Evolutionary conservation across 2,888 invertebrate genomes (phyloP), one percentile per base, ranked within the genome.

Genomic region (Heliconius sara): DNA sequence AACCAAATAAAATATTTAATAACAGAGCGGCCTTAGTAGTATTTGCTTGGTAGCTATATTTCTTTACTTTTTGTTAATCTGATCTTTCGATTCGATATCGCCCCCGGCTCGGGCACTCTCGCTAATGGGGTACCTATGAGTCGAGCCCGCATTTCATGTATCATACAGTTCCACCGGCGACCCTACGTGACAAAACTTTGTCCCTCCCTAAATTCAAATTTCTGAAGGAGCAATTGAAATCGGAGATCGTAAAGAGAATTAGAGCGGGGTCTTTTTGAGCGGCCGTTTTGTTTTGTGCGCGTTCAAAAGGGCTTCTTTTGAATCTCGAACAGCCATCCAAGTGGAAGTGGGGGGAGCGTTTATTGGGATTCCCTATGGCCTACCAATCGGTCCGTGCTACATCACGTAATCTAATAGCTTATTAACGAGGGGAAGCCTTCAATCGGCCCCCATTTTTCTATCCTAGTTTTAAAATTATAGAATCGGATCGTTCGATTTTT

Each of bases 171-270:
- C 85, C 84, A 85, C 89, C 88, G 84, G 85, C 90, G 93, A 91
- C 94, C 94, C 94, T 94, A 95, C 94, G 95, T 94, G 95, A 94
- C 94, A 95, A 94, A 93, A 94, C 92, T 93, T 92, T 91, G 93
- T 94, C 94, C 95, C 95, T 94, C 94, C 95, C 95, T 89, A 92
- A 93, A 94, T 95, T 94, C 94, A 95, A 94, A 95, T 93, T 91
- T 95, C 93, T 95, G 94, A 95, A 95, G 95, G 93, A 95, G 95
- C 95, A 95, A 95, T 95, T 95, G 95, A 95, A 95, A 95, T 95
- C 91, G 94, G 95, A 95, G 95, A 95, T 94, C 94, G 93, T 93
- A 94, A 94, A 95, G 94, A 94, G 95, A 95, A 95, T 95, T 95
- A 95, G 94, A 93, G 90, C 94, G 90, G 94, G 94, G 93, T 90